phyloP scores from a whole-genome alignment of 2,797 vertebrate genomes.

The Pangasius djambal region DNA sequence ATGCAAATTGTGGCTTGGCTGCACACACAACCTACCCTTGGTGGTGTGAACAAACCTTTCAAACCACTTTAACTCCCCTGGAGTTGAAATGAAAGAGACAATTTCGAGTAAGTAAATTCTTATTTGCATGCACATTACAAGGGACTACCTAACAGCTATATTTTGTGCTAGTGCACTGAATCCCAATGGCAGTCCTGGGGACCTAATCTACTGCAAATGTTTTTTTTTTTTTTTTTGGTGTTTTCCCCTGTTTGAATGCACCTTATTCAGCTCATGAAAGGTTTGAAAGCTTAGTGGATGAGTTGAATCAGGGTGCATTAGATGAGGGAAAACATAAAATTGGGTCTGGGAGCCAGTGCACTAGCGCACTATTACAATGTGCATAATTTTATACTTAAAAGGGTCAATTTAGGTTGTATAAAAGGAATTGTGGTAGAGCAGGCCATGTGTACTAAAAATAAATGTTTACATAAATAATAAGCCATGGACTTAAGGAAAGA shows the following conservation, averaged over 20 bases:
- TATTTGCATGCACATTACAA: slow-evolving; percentile 43
- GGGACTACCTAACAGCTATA: slow-evolving; percentile 1
- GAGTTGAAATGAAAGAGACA: slow-evolving; percentile 34
- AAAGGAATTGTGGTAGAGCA: background rate
- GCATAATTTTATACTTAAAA: slow-evolving; percentile 2
- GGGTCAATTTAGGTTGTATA: background rate
- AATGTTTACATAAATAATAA: background rate
- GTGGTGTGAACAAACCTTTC: slow-evolving; percentile 31
- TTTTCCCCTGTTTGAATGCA: background rate
- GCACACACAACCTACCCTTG: slow-evolving; percentile 51
- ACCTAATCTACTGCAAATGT: background rate
- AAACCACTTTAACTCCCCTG: background rate
- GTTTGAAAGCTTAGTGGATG: background rate
- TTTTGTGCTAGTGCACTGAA: background rate
- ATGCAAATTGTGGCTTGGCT: slow-evolving; percentile 64
- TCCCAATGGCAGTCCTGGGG: background rate
- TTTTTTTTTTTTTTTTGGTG: background rate
- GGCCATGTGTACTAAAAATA: background rate
- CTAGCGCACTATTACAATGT: background rate
- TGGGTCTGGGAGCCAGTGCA: background rate
- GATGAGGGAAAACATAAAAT: background rate
- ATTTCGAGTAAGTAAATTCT: slow-evolving; percentile 30
- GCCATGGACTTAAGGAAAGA: background rate
- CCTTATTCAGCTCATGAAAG: background rate
- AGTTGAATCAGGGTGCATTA: slow-evolving; percentile 12